Conservation (phyloP, 2,113 vertebrate genomes). For the Pachycephala philippinensis region DNA sequence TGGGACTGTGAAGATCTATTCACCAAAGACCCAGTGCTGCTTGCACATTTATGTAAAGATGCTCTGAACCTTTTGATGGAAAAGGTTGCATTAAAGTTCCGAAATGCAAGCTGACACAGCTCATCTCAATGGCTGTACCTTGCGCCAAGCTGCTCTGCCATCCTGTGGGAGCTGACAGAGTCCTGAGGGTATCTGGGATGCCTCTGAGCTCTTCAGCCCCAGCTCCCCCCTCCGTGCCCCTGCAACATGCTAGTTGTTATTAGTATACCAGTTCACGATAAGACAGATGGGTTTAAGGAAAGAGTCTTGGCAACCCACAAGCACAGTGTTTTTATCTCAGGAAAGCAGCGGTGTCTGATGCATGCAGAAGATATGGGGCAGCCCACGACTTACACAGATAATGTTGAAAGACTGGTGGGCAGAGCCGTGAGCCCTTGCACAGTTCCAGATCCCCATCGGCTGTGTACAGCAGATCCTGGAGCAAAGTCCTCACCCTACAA, state of each 20-base stretch:
- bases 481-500: neutral
- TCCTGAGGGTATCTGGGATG: neutral
- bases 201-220: neutral
- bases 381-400: rapidly evolving
- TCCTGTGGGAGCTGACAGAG: neutral
- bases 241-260: neutral
- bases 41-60: neutral
- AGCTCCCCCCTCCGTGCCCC: neutral
- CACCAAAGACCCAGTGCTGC: neutral
- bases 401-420: neutral
- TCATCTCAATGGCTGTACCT: neutral
- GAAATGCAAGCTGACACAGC: neutral
- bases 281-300: neutral
- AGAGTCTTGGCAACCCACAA: neutral
- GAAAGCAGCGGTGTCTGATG: neutral
- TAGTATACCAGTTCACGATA: neutral
- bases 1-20: neutral
- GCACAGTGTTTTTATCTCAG: neutral
- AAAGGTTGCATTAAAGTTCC: neutral
- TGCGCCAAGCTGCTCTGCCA: neutral
- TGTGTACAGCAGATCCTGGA: neutral
- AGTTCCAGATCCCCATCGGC: neutral
- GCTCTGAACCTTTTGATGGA: neutral
- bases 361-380: neutral
- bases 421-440: neutral